phyloP scores from a whole-genome alignment of 2,797 vertebrate genomes.

The Luscinia megarhynchos region DNA sequence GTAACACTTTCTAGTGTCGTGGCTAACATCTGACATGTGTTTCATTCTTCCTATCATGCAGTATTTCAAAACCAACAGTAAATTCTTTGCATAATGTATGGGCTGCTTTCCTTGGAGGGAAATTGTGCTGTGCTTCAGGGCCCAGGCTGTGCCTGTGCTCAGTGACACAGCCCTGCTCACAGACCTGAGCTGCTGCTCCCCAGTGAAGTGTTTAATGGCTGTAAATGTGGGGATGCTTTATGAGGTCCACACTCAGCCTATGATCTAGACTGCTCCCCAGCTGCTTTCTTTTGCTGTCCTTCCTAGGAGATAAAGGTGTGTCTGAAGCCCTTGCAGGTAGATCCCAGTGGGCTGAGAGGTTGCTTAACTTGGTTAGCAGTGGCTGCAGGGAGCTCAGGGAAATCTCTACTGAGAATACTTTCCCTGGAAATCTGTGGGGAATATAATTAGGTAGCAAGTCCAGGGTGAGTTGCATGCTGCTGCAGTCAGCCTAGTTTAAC shows the following conservation, averaged over 20 bases:
- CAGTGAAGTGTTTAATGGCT: background rate
- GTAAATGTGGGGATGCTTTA: background rate
- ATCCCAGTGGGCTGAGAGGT: background rate
- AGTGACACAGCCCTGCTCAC: fast-evolving
- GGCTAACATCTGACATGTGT: background rate
- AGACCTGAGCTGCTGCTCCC: background rate
- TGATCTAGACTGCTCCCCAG: background rate
- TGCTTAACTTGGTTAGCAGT: background rate
- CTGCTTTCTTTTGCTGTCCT: background rate
- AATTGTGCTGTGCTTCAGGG: background rate
- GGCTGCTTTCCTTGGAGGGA: constrained; percentile 8
- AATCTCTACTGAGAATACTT: background rate
- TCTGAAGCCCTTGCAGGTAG: background rate
- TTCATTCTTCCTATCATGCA: background rate
- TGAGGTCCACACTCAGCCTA: background rate
- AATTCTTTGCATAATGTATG: constrained; percentile 38
- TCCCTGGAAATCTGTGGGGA: background rate
- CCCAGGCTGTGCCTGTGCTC: background rate
- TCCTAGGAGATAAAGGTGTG: background rate
- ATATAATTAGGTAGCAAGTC: background rate
- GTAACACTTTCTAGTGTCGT: background rate
- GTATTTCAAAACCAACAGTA: constrained; percentile 1
- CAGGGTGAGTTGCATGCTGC: background rate
- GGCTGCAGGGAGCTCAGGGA: background rate
- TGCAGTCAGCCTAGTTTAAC: background rate